Evolutionary conservation across 2,797 vertebrate genomes (phyloP), one percentile per base, ranked within the genome.

Genomic region (Heterohyrax brucei): DNA sequence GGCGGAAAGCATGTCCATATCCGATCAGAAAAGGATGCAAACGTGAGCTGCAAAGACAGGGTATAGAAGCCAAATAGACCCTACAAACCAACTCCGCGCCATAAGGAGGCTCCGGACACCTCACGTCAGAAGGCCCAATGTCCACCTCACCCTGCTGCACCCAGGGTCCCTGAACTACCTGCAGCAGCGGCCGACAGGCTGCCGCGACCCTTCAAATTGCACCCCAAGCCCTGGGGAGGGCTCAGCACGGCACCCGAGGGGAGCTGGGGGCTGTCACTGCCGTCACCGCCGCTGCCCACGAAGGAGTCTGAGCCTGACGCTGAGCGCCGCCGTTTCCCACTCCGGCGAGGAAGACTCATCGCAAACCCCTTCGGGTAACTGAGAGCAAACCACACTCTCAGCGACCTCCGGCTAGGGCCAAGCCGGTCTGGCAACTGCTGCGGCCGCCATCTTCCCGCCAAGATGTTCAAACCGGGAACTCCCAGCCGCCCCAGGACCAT

Each of bases 141-240:
- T 9, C 78, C 86, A 4, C 72, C 44, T 30, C 12, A 22, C 73
- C 18, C 70, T 16, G 33, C 33, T 1, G 33, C 1, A 82, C 48
- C 48, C 44, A 1, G 12, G 19, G 53, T 1, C 21, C 78, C 75
- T 1, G 5, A 24, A 56, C n/a, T 59, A 92, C 93, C 94, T 80
- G 91, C 62, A 22, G 89, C 93, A 1, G 85, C 21, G 48, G 61
- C 81, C 39, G 4, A 70, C 5, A 1, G 64, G 39, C 19, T 28
- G 81, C 87, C 22, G 19, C 33, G 12, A 22, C 21, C 61, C 68
- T 89, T 33, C 64, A 93, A n/a, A n/a, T 98, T 98, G 89, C 98
- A 91, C 10, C 99, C 98, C 96, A 99, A 97, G 53, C 99, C 99
- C 26, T 98, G 98, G 8, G 99, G 99, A 26, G 99, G 99, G 0